A percentile compares a stretch with the other conserved stretches of the same genome.
phyloP scores from a whole-genome alignment of 2,797 vertebrate species.

The Xiphophorus birchmanni region DNA sequence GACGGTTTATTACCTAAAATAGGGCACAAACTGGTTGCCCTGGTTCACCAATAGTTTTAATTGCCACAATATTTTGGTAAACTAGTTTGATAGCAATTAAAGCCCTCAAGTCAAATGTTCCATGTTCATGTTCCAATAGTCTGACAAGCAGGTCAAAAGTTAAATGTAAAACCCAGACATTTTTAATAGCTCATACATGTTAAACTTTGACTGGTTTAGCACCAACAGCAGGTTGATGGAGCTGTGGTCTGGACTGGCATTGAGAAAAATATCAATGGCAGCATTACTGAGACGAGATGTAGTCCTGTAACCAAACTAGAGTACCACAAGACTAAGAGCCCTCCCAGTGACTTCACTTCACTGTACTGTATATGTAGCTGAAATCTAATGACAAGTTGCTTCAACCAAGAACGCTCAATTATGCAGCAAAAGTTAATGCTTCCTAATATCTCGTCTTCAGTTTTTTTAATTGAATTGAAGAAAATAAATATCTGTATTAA shows the following conservation, averaged over 20 bases:
- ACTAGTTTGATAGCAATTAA: not conserved
- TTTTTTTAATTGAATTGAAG: not conserved
- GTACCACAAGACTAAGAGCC: not conserved
- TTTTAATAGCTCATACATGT: not conserved
- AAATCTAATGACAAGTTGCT: not conserved
- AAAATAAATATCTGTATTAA: not conserved
- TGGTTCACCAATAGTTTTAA: not conserved
- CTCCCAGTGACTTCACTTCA: too few relatives aligned
- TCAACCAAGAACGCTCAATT: not conserved
- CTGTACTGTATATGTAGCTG: not conserved
- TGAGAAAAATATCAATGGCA: not conserved
- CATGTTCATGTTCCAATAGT: not conserved
- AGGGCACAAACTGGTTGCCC: not conserved
- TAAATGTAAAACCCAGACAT: not conserved
- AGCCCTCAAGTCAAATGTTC: not conserved
- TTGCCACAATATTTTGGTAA: not conserved
- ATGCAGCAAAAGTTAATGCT: not conserved
- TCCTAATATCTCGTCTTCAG: not conserved
- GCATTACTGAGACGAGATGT: not conserved
- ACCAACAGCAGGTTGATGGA: not conserved
- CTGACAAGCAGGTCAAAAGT: not conserved
- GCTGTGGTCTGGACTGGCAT: not conserved
- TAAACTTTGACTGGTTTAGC: not conserved
- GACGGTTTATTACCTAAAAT: not conserved
- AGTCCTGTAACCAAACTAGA: not conserved